Conservation (phyloP, 2,888 invertebrate genomes). For the Stramonita haemastoma region DNA sequence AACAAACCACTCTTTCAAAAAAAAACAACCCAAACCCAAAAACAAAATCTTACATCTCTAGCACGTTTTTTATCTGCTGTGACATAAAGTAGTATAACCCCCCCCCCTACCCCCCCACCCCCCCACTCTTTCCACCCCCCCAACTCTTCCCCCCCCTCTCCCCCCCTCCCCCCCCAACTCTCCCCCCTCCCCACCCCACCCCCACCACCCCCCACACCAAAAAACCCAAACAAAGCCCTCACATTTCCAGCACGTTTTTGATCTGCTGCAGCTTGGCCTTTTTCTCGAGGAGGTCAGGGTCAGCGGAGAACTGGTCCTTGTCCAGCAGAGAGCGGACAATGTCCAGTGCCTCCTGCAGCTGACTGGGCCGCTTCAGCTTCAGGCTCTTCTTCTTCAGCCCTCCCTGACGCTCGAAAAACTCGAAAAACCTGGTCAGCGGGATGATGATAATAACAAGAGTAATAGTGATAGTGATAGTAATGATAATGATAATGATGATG, state of each 20-base stretch:
- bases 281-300: slow-evolving; percentile 96
- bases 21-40: background rate
- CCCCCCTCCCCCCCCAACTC: too few relatives aligned
- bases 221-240: slow-evolving; percentile 73
- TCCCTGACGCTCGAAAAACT: slow-evolving; percentile 98
- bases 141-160: too few relatives aligned
- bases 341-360: slow-evolving; percentile 90
- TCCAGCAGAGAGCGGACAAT: slow-evolving; percentile 93
- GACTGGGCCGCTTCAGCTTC: slow-evolving; percentile 96
- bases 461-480: too few relatives aligned
- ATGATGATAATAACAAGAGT: background rate
- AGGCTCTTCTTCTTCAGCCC: slow-evolving; percentile 95
- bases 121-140: too few relatives aligned
- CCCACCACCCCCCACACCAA: background rate
- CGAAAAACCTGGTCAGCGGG: slow-evolving; percentile 88
- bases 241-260: slow-evolving; percentile 99
- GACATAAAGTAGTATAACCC: slow-evolving; percentile 80
- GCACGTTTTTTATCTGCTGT: slow-evolving; percentile 96
- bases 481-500: too few relatives aligned
- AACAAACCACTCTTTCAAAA: background rate
- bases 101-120: too few relatives aligned
- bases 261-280: slow-evolving; percentile 97
- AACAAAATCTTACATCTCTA: slow-evolving; percentile 92
- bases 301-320: slow-evolving; percentile 83
- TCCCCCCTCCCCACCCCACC: too few relatives aligned